A percentile compares a stretch with the other conserved stretches of the same genome.
Evolutionary conservation across 2,797 vertebrate species (phyloP).

Genomic region (Malurus splendens): DNA sequence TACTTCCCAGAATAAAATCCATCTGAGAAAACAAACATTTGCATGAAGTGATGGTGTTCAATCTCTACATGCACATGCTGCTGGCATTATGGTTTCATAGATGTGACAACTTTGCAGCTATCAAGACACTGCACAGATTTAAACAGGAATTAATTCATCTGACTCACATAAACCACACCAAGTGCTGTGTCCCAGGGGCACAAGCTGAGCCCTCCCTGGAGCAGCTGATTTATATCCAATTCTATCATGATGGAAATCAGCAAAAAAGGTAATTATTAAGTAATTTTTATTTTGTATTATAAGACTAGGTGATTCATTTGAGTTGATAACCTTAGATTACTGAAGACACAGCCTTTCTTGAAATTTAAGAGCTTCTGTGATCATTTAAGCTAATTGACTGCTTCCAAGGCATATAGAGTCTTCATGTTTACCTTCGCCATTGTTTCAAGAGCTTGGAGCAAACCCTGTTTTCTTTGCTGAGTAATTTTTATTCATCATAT

Average conservation of each 20-base stretch:
- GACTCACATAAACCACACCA: background rate
- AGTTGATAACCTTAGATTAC: background rate
- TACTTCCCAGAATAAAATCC: background rate
- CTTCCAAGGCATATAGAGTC: background rate
- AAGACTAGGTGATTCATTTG: background rate
- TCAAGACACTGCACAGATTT: background rate
- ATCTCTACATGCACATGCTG: accelerated
- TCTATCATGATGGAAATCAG: background rate
- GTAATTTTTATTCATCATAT: background rate
- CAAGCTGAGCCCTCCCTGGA: background rate
- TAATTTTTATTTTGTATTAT: background rate
- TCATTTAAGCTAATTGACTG: background rate
- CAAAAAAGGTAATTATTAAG: background rate
- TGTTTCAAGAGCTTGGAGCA: background rate
- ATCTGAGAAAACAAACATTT: background rate
- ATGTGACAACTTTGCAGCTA: background rate
- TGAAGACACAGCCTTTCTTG: background rate
- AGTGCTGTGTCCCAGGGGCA: accelerated
- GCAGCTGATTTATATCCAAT: background rate
- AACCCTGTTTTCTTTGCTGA: background rate
- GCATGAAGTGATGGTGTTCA: background rate
- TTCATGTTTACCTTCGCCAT: background rate
- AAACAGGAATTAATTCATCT: background rate
- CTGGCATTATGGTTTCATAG: accelerated
- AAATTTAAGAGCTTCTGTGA: background rate